phyloP scores from a whole-genome alignment of 2,888 invertebrate genomes.

The Chaitophorus viminalis region DNA sequence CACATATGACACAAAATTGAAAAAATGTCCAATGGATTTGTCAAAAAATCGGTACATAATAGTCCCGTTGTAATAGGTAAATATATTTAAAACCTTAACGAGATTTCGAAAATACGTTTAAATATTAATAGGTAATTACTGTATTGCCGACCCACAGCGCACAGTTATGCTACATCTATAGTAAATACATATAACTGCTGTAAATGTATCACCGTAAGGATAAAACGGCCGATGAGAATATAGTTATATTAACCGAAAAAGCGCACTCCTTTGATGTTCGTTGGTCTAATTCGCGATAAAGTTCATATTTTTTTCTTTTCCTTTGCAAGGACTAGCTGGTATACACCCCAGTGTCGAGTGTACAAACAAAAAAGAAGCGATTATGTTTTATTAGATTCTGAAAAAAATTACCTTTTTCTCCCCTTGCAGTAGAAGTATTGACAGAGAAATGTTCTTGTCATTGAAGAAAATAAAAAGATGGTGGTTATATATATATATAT shows the following conservation, averaged over 20 bases:
- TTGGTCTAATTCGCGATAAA: not conserved
- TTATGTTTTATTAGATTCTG: not conserved
- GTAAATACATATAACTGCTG: not conserved
- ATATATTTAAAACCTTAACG: not conserved
- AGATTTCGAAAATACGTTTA: conserved; percentile 18
- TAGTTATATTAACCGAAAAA: not conserved
- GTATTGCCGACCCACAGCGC: not conserved
- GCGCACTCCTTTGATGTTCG: conserved; percentile 13
- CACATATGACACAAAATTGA: too few relatives aligned
- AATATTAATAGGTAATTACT: not conserved
- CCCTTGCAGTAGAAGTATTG: not conserved
- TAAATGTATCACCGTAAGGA: not conserved
- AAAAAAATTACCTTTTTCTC: not conserved
- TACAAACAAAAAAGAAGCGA: not conserved
- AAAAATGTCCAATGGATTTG: too few relatives aligned
- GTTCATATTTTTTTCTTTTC: not conserved
- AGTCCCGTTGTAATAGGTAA: too few relatives aligned
- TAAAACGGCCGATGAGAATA: not conserved
- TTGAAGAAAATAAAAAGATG: conserved; percentile 4
- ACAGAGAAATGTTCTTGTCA: not conserved
- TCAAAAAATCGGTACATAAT: too few relatives aligned
- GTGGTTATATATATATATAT: too few relatives aligned
- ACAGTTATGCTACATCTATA: not conserved
- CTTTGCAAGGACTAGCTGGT: not conserved
- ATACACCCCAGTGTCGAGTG: not conserved